These are phyloP conservation scores for Andrena flavipes DNA, from an alignment of 2,888 invertebrate species.

Conservation along the genomic window DNA sequence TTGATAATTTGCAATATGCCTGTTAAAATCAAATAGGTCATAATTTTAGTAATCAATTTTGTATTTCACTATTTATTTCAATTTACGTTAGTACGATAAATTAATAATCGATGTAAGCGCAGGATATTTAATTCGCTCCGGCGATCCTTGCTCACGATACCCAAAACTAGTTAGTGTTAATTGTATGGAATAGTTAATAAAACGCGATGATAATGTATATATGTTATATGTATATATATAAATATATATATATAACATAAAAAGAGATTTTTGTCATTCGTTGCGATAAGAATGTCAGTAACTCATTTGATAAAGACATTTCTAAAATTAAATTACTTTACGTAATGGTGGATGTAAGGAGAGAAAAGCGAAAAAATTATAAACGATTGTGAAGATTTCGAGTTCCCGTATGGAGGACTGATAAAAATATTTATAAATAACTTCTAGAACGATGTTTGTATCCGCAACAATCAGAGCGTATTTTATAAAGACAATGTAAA, in stretches of 20 bases:
- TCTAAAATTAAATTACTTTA: constrained; percentile 6
- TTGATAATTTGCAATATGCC: constrained; percentile 14
- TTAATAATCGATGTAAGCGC: constrained; percentile 22
- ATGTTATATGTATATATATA: neutral
- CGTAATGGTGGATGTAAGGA: neutral
- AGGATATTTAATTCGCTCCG: constrained; percentile 51
- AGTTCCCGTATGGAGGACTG: neutral
- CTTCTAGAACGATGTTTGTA: constrained; percentile 12
- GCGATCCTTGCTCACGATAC: constrained; percentile 34
- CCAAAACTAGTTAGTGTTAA: constrained; percentile 32
- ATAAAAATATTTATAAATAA: constrained; percentile 12
- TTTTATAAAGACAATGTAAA: constrained; percentile 48
- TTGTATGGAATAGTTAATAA: constrained; percentile 30
- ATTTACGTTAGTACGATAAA: constrained; percentile 24
- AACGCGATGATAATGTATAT: constrained; percentile 24
- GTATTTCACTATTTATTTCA: constrained; percentile 52
- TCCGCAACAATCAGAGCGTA: constrained; percentile 17
- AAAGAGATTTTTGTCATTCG: constrained; percentile 5
- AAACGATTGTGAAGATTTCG: neutral
- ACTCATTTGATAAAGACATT: constrained; percentile 26
- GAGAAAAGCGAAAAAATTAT: neutral
- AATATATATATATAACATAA: constrained; percentile 14
- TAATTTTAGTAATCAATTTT: constrained; percentile 37
- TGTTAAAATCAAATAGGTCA: constrained; percentile 16
- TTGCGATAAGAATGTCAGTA: neutral